These are phyloP conservation scores for Panagrolaimus sp. DNA, from an alignment of 1,140 invertebrate genomes.

Conservation along the genomic window DNA sequence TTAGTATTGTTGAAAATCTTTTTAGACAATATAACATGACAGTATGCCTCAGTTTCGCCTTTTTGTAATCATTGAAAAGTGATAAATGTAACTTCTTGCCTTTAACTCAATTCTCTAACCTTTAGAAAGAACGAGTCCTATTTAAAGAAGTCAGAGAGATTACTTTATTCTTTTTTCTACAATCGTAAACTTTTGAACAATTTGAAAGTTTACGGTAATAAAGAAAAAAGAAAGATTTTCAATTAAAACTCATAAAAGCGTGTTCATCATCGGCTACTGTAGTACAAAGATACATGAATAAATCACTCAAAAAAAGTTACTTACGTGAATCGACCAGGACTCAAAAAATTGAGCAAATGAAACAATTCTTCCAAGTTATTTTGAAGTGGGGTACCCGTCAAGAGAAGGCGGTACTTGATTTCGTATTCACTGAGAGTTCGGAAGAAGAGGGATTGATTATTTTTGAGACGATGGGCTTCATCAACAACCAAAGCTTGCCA, in stretches of 20 bases:
- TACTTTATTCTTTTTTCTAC: too few relatives aligned
- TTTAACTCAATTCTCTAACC: too few relatives aligned
- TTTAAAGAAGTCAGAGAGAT: too few relatives aligned
- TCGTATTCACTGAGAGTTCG: conserved; percentile 80
- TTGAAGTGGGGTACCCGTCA: conserved; percentile 96
- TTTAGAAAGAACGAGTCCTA: too few relatives aligned
- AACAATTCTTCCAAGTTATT: conserved; percentile 99
- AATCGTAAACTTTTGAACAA: too few relatives aligned
- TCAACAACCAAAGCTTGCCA: conserved; percentile 98
- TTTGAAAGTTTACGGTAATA: too few relatives aligned
- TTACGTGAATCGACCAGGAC: conserved; percentile 73
- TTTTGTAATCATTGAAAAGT: conserved; percentile 15
- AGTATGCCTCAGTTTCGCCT: not conserved
- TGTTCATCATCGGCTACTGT: too few relatives aligned
- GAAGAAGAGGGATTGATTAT: conserved; percentile 99
- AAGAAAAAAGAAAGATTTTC: too few relatives aligned
- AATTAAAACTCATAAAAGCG: too few relatives aligned
- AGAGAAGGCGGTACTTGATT: conserved; percentile 87
- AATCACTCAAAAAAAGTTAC: conserved; percentile 37
- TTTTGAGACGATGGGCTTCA: conserved; percentile 95
- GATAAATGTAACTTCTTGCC: conserved; percentile 9
- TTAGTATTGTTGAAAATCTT: too few relatives aligned
- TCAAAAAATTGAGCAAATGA: conserved; percentile 95
- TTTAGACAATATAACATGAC: too few relatives aligned
- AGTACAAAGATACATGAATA: too few relatives aligned